Evolutionary conservation across 2,888 invertebrate genomes (phyloP).

Genomic region (Cordilura impudica): DNA sequence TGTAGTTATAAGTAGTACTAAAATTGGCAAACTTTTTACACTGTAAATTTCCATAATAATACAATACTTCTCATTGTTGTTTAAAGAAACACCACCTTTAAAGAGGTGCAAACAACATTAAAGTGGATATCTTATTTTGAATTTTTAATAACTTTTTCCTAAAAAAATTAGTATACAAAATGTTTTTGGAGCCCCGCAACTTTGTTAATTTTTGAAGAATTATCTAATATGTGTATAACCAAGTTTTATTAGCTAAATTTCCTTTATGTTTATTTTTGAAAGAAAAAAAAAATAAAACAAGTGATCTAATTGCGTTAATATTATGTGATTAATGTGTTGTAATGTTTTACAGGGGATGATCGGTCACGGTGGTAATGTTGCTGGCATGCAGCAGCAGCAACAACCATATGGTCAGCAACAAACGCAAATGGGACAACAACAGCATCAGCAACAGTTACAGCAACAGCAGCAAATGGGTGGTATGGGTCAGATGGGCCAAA

Average conservation of each 20-base stretch:
- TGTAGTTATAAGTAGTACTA: constrained; percentile 27
- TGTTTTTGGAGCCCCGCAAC: constrained; percentile 46
- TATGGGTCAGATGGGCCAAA: constrained; percentile 62
- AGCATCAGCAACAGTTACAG: constrained; percentile 67
- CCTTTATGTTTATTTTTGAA: neutral
- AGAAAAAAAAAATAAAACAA: too few relatives aligned
- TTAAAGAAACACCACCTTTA: neutral
- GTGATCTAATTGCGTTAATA: neutral
- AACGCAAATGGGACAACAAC: constrained; percentile 70
- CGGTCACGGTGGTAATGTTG: constrained; percentile 78
- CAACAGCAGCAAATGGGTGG: constrained; percentile 67
- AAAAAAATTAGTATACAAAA: constrained; percentile 9
- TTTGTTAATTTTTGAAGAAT: constrained; percentile 33
- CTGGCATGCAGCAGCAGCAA: constrained; percentile 73
- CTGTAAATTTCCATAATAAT: neutral
- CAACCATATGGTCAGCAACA: constrained; percentile 75
- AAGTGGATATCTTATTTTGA: constrained; percentile 34
- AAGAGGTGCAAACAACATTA: neutral
- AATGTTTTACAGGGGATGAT: constrained; percentile 78
- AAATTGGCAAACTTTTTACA: constrained; percentile 7
- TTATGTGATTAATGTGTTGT: constrained; percentile 41
- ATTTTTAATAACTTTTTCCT: constrained; percentile 11
- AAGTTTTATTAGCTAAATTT: constrained; percentile 21
- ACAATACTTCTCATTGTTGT: neutral
- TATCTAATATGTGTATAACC: constrained; percentile 13